These are phyloP conservation scores for Taurulus bubalis DNA, from an alignment of 2,113 vertebrate genomes.

Conservation along the genomic window DNA sequence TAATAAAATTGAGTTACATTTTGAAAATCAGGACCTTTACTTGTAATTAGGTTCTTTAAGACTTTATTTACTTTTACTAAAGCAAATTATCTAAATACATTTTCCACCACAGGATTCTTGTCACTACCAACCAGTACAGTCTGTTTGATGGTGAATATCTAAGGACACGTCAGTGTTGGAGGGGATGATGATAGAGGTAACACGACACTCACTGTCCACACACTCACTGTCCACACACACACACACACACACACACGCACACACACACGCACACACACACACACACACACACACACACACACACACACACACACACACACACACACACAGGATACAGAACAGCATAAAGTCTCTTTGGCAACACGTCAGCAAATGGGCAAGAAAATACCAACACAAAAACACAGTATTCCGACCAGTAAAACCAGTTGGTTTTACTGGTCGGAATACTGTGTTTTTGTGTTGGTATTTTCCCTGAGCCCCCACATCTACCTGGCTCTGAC, in stretches of 20 bases:
- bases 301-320: too few species aligned
- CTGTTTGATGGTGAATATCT: neutral
- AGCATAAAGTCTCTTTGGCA: too few species aligned
- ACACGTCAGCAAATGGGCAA: too few species aligned
- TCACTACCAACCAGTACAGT: neutral
- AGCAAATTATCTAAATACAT: neutral
- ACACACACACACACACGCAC: constrained; percentile 3
- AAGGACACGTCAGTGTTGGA: constrained; percentile 53
- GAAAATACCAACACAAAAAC: too few species aligned
- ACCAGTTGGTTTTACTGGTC: neutral
- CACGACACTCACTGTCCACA: constrained; percentile 7
- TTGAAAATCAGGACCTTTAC: neutral
- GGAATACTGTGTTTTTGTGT: too few species aligned
- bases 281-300: neutral
- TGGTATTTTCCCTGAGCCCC: too few species aligned
- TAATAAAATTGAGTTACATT: too few species aligned
- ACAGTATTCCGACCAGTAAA: neutral
- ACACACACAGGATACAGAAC: too few species aligned
- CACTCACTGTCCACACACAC: neutral
- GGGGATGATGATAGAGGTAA: constrained; percentile 25
- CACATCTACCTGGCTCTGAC: neutral
- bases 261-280: neutral
- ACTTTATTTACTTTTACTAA: neutral
- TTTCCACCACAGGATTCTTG: neutral
- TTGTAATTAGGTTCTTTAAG: neutral